Percentiles rank a stretch among this genome's conserved stretches.
Conservation (phyloP, 1,140 invertebrate genomes). For the Hylyphantes graminicola region DNA sequence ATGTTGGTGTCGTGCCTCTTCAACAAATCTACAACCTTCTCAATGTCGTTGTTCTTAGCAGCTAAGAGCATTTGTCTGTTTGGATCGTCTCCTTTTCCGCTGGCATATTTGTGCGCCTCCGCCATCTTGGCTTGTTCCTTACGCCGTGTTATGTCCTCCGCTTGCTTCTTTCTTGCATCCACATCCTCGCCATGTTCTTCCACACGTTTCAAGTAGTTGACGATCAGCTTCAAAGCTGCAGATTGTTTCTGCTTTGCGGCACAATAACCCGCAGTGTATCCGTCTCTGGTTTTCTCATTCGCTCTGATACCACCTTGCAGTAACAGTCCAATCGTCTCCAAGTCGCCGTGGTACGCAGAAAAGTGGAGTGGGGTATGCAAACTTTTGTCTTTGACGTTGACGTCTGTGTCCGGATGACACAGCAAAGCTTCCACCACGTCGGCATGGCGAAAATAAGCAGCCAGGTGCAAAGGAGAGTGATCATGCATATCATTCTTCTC, state of each 20-base stretch:
- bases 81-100: no score
- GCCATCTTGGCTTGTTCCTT: no score
- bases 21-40: background rate
- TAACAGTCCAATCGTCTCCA: background rate
- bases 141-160: no score
- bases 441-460: no score
- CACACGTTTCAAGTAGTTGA: background rate
- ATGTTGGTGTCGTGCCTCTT: background rate
- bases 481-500: background rate
- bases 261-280: conserved; percentile 1
- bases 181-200: no score
- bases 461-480: no score
- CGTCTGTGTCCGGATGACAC: background rate
- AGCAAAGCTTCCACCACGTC: background rate
- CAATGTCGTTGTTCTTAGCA: background rate
- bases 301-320: background rate
- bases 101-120: no score
- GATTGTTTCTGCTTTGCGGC: background rate
- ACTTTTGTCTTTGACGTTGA: background rate
- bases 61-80: background rate
- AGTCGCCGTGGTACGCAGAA: background rate
- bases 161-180: no score
- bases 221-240: background rate
- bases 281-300: background rate
- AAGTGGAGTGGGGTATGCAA: background rate